phyloP scores from a whole-genome alignment of 2,797 vertebrate species.

The Scolopax bukidnonensis region DNA sequence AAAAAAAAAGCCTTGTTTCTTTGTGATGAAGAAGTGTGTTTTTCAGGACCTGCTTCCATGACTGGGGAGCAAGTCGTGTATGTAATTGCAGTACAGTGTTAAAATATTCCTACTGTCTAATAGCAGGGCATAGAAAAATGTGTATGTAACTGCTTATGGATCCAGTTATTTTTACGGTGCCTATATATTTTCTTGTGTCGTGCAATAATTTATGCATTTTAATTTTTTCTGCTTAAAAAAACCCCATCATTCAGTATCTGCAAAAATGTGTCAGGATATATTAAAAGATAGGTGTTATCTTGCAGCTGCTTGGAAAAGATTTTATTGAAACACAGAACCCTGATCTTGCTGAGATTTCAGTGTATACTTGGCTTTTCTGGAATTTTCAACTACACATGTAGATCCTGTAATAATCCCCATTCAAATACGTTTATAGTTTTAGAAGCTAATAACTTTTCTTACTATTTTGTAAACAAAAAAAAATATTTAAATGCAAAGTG shows the following conservation, averaged over 20 bases:
- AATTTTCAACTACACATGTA: background rate
- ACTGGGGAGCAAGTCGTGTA: background rate
- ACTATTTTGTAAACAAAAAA: background rate
- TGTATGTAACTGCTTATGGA: background rate
- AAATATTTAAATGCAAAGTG: fast-evolving
- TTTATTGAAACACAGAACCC: background rate
- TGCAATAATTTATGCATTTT: background rate
- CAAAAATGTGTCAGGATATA: background rate
- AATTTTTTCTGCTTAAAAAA: background rate
- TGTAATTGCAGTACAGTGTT: background rate
- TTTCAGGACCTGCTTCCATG: background rate
- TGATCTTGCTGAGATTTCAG: background rate
- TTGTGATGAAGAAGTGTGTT: background rate
- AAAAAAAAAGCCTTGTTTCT: background rate
- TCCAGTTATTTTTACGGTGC: background rate
- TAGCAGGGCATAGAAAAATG: background rate
- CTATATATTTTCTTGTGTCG: background rate
- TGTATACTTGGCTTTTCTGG: background rate
- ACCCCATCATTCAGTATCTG: fast-evolving
- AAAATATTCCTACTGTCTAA: background rate
- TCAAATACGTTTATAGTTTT: background rate
- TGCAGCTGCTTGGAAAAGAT: background rate
- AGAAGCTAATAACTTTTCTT: background rate
- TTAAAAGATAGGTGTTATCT: background rate
- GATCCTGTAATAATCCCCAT: background rate